Evolutionary conservation across 2,113 vertebrate genomes (phyloP).

Genomic region (Polypterus senegalus): DNA sequence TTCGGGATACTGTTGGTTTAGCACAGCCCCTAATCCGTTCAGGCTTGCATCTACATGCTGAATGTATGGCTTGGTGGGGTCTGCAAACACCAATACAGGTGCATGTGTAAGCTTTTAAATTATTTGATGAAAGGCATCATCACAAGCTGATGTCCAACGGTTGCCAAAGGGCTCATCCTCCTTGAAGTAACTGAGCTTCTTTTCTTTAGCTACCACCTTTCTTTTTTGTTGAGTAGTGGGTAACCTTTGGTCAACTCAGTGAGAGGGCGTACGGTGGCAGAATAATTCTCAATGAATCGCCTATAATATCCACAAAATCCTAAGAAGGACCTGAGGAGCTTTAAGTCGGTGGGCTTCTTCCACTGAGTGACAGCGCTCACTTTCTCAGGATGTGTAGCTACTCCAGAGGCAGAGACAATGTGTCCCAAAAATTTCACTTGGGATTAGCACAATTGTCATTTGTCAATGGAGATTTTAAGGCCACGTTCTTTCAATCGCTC

Average conservation of each 20-base stretch:
- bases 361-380: no score
- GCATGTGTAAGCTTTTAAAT: neutral
- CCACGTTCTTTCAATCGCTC: neutral
- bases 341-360: no score
- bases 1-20: neutral
- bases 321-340: neutral
- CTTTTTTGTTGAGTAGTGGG: neutral
- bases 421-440: neutral
- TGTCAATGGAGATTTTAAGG: neutral
- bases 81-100: neutral
- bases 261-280: neutral
- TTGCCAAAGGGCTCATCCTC: neutral
- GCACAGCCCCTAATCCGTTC: neutral
- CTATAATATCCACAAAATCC: conserved; percentile 1
- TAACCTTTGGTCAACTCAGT: conserved; percentile 1
- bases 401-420: no score
- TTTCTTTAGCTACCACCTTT: neutral
- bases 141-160: neutral
- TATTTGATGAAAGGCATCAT: neutral
- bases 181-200: neutral
- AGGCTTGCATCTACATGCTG: neutral
- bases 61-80: neutral
- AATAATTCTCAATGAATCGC: neutral
- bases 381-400: no score
- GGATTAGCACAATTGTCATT: neutral